Evolutionary conservation across 2,113 vertebrate genomes (phyloP).

Genomic region (Donacobius atricapilla): DNA sequence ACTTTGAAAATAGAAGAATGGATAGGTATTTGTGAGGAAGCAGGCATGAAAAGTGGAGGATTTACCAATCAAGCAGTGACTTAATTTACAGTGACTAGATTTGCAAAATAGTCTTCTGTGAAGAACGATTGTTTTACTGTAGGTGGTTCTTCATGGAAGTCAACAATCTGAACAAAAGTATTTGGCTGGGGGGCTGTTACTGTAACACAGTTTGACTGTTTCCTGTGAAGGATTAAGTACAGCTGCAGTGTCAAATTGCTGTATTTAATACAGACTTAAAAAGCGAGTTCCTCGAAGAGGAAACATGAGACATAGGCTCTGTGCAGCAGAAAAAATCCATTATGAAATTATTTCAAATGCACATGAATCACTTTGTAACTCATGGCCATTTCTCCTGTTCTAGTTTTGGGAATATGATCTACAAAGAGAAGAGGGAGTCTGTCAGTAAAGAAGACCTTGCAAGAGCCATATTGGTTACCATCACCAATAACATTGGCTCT

Average conservation of each 20-base stretch:
- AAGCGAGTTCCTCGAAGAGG: no score
- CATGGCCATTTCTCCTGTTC: not conserved
- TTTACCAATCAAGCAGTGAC: not conserved
- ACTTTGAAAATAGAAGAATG: not conserved
- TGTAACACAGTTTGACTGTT: not conserved
- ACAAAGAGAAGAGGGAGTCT: slow-evolving; percentile 80
- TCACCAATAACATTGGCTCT: slow-evolving; percentile 83
- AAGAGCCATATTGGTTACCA: slow-evolving; percentile 81
- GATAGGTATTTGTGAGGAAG: not conserved
- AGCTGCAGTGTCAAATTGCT: not conserved
- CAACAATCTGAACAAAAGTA: not conserved
- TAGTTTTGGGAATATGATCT: slow-evolving; percentile 86
- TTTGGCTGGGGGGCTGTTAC: not conserved
- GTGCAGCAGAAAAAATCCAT: not conserved
- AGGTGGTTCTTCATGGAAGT: not conserved
- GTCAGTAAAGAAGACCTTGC: slow-evolving; percentile 84
- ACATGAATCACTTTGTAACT: not conserved
- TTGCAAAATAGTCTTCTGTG: not conserved
- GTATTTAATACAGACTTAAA: not conserved
- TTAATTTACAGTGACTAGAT: not conserved
- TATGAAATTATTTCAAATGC: not conserved
- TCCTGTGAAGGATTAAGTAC: not conserved
- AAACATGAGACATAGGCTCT: not conserved
- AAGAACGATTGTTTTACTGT: not conserved
- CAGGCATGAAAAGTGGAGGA: not conserved